These are phyloP conservation scores for Uropsilus gracilis DNA, from an alignment of 2,113 vertebrate genomes.

Conservation along the genomic window DNA sequence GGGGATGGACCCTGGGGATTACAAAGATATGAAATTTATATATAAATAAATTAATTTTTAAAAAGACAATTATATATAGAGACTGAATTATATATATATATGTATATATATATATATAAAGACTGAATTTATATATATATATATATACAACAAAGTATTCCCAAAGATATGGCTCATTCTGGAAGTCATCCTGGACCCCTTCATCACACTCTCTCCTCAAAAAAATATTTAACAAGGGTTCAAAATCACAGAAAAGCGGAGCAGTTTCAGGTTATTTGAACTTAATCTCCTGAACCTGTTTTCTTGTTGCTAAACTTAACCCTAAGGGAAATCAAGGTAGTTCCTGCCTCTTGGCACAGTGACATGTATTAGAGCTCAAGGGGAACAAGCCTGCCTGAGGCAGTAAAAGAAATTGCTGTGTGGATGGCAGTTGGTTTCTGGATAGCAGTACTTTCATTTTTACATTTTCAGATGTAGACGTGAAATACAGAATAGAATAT, in stretches of 20 bases:
- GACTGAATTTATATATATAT: too few species aligned
- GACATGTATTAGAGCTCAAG: neutral
- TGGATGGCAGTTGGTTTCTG: constrained; percentile 12
- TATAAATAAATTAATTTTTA: too few species aligned
- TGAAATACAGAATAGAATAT: neutral
- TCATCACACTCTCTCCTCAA: neutral
- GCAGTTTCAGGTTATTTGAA: constrained; percentile 16
- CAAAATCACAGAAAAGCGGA: constrained; percentile 17
- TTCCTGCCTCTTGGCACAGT: neutral
- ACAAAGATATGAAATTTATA: too few species aligned
- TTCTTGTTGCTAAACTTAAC: neutral
- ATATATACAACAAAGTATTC: too few species aligned
- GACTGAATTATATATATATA: too few species aligned
- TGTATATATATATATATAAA: too few species aligned
- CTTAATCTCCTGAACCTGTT: neutral
- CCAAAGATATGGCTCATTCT: neutral
- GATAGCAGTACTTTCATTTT: constrained; percentile 41
- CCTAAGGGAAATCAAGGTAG: neutral
- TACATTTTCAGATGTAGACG: constrained; percentile 8
- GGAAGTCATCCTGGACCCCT: neutral
- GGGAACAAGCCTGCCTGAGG: neutral
- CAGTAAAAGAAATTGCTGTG: neutral
- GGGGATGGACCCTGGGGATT: too few species aligned
- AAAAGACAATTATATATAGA: too few species aligned
- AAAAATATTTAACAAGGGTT: neutral